A percentile compares a stretch with the other conserved stretches of the same genome.
These are phyloP conservation scores for Etia nguti DNA, from an alignment of 2,113 vertebrate genomes.

Conservation along the genomic window DNA sequence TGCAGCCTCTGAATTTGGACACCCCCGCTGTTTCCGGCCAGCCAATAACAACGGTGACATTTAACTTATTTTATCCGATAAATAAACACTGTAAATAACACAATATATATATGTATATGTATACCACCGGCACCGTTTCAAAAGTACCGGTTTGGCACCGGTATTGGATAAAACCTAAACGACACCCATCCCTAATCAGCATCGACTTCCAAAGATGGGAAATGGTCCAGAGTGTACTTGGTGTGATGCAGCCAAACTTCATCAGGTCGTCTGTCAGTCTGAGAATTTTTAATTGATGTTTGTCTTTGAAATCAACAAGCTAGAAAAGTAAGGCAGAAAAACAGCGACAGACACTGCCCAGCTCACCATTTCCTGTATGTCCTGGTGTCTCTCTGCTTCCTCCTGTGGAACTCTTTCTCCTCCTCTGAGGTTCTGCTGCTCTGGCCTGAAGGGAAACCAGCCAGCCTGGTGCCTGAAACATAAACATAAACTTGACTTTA, in stretches of 20 bases:
- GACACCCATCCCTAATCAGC: no score
- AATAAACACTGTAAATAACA: no score
- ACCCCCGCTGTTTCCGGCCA: no score
- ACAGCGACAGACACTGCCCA: neutral
- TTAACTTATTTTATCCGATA: no score
- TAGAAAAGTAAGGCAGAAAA: neutral
- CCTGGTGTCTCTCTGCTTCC: constrained; percentile 79
- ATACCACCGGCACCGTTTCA: no score
- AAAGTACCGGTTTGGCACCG: no score
- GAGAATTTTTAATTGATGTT: neutral
- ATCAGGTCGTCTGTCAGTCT: neutral
- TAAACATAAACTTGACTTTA: neutral
- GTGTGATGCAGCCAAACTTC: neutral
- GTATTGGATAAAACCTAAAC: no score
- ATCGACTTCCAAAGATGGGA: neutral
- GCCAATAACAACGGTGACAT: no score
- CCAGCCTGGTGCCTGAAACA: constrained; percentile 87
- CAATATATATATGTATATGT: no score
- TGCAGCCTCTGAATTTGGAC: no score
- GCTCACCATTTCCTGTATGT: constrained; percentile 91
- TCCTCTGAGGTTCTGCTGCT: constrained; percentile 73
- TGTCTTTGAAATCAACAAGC: neutral
- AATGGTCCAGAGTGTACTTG: neutral
- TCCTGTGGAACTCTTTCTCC: constrained; percentile 69
- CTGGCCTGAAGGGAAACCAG: constrained; percentile 92